Evolutionary conservation across 1,140 invertebrate species (phyloP).

Genomic region (Lasaia peninsularis): DNA sequence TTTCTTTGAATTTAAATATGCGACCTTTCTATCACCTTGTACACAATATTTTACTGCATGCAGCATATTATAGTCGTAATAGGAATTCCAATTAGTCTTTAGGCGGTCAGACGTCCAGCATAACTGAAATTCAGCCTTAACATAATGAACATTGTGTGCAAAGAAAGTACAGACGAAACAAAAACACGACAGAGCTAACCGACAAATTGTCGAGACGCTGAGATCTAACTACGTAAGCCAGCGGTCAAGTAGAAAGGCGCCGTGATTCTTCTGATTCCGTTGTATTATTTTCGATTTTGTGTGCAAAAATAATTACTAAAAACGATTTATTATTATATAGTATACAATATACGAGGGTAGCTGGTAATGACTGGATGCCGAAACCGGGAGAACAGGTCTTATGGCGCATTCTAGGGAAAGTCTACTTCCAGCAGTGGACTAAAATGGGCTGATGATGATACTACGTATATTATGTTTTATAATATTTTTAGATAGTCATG

Average conservation of each 20-base stretch:
- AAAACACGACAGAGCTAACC: constrained; percentile 22
- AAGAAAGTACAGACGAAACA: not conserved
- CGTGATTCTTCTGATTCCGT: constrained; percentile 28
- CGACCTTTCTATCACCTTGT: not conserved
- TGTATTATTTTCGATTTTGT: constrained; percentile 5
- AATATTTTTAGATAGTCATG: too few relatives aligned
- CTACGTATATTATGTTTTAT: too few relatives aligned
- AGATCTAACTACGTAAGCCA: constrained; percentile 19
- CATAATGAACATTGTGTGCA: not conserved
- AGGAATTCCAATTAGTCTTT: not conserved
- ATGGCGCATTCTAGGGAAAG: too few relatives aligned
- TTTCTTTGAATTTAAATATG: not conserved
- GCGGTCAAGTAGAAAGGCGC: constrained; percentile 54
- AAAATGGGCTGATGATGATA: too few relatives aligned
- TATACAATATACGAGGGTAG: too few relatives aligned
- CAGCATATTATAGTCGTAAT: not conserved
- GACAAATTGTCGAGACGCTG: constrained; percentile 29
- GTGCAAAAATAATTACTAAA: not conserved
- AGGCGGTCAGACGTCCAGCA: not conserved
- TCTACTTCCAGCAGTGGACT: too few relatives aligned
- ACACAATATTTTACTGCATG: not conserved
- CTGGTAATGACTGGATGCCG: too few relatives aligned
- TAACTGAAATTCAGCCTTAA: not conserved
- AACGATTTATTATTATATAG: too few relatives aligned
- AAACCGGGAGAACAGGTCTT: too few relatives aligned